Percentiles rank a stretch among this genome's conserved stretches.
These are phyloP conservation scores for Zootoca vivipara DNA, from an alignment of 2,113 vertebrate genomes.

Conservation along the genomic window DNA sequence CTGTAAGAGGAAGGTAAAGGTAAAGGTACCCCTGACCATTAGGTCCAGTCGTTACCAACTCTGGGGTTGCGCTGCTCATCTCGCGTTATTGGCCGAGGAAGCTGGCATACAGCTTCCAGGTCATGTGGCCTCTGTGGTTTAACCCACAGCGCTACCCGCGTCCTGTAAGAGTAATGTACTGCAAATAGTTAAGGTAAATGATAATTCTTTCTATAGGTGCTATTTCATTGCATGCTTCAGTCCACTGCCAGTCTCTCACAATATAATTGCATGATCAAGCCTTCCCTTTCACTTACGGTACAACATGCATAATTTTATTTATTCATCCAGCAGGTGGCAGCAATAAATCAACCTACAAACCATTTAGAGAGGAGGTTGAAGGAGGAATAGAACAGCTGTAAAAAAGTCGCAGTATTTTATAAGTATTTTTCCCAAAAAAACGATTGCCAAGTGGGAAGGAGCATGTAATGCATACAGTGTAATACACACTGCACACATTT, in stretches of 20 bases:
- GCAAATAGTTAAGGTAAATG: not conserved
- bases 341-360: conserved; percentile 39
- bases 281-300: not conserved
- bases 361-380: not conserved
- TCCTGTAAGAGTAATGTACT: not conserved
- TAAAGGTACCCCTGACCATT: no score
- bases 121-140: no score
- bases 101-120: no score
- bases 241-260: not conserved
- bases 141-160: no score
- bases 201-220: not conserved
- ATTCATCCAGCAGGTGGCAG: conserved; percentile 66
- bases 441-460: not conserved
- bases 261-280: accelerated
- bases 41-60: no score
- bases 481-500: not conserved
- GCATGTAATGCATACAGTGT: not conserved
- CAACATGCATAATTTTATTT: not conserved
- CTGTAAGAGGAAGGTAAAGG: not conserved
- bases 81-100: no score
- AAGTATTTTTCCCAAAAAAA: not conserved
- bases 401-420: not conserved
- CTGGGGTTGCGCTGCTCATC: no score
- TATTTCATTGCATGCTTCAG: not conserved
- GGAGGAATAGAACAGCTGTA: not conserved